Conservation (phyloP, 64 coral and sea anemone species). For the Montipora capricornis region DNA sequence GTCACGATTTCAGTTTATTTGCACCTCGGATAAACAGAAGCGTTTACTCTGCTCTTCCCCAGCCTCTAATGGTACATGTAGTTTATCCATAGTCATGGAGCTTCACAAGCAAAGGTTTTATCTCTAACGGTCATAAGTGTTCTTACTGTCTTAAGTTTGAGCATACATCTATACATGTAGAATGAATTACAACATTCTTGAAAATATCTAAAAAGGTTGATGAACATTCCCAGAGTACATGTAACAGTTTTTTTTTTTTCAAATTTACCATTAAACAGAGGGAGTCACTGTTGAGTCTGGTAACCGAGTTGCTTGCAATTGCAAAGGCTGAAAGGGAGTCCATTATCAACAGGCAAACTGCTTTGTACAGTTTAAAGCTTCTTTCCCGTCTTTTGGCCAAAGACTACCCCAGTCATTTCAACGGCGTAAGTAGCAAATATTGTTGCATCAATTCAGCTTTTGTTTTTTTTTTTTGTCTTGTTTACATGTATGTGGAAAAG, state of each 20-base stretch:
- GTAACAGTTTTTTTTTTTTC: conserved; percentile 1
- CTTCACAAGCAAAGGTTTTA: too few species aligned
- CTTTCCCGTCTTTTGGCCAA: conserved; percentile 42
- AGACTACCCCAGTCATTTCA: conserved; percentile 52
- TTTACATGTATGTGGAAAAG: too few species aligned
- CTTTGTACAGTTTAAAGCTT: conserved; percentile 84
- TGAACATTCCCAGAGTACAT: background rate
- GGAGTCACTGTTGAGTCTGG: conserved; percentile 49
- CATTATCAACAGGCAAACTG: conserved; percentile 81
- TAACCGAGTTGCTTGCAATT: conserved; percentile 63
- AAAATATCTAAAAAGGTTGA: background rate
- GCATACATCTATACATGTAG: too few species aligned
- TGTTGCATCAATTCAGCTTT: background rate
- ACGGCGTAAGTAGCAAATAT: background rate
- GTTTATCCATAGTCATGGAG: too few species aligned
- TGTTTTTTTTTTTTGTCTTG: too few species aligned
- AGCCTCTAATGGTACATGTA: too few species aligned
- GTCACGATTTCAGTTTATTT: background rate
- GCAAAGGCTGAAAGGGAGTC: conserved; percentile 40
- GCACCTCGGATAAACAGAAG: too few species aligned
- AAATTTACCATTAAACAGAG: conserved; percentile 27
- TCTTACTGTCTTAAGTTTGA: too few species aligned
- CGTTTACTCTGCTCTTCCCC: too few species aligned
- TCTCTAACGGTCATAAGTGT: too few species aligned
- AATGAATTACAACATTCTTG: too few species aligned